Evolutionary conservation across 2,113 vertebrate genomes (phyloP), one percentile per base, ranked within the genome.

Genomic region (Archocentrus centrarchus): DNA sequence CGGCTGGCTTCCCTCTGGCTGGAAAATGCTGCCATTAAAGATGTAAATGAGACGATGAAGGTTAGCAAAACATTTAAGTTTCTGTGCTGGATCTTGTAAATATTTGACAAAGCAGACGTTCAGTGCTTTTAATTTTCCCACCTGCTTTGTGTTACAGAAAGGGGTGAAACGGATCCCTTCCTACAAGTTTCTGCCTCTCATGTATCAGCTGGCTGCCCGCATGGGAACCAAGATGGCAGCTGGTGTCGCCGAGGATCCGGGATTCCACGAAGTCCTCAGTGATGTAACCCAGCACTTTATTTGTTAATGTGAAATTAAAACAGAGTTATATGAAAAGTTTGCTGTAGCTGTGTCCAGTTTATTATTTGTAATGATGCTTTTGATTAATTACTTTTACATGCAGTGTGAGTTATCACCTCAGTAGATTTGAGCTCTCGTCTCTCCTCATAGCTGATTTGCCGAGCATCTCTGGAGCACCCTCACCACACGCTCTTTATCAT

Each of bases 201-300:
- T 99, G 98, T 99, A 99, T 95, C 98, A 99, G 77, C 88, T 99
- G 89, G 98, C 98, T 75, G 98, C 98, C 92, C 97, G 98, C 73
- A 99, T 99, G 98, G 98, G 98, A 83, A 98, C 97, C 79, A 99
- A 97, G 94, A 95, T 95, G 91, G 95, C 94, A 68, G 88, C 95
- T 35, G 94, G 93, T 8, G 80, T 92, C 27, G 89, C 82, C 37
- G 97, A 97, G 80, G 96, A 97, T 6, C 94, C 95, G 1, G 97
- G 96, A 78, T 99, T 99, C 93, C 97, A 98, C 24, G 93, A 95
- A 80, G 97, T 98, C 77, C 96, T 99, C 70, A 96, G 90, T 80
- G 95, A 97, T 24, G 98, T 99, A 96, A 96, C 75, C 47, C 30
- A 20, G 24, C 61, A 24, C 7, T 58, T 18, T 66, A 18, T 80